Evolutionary conservation across 2,797 vertebrate genomes (phyloP).

Genomic region (Alca torda): DNA sequence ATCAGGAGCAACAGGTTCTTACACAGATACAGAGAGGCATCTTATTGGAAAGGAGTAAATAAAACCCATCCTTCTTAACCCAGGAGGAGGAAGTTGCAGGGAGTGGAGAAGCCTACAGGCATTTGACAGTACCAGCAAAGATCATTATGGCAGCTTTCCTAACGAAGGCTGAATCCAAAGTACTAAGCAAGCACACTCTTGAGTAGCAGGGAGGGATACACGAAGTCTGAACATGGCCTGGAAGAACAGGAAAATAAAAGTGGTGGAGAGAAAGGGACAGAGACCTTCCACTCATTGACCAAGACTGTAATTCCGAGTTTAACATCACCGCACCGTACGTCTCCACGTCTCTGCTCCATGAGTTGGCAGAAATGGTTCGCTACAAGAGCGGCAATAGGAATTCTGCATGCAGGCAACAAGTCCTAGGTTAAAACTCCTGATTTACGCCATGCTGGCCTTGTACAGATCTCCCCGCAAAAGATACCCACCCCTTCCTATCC

Average conservation of each 20-base stretch:
- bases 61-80: not conserved
- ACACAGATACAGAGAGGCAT: not conserved
- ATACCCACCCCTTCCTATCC: not conserved
- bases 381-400: accelerated
- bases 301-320: not conserved
- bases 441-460: not conserved
- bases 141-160: not conserved
- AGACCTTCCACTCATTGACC: not conserved
- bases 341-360: accelerated
- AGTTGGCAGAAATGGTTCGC: not conserved
- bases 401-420: not conserved
- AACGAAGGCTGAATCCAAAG: not conserved
- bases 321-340: accelerated
- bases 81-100: not conserved
- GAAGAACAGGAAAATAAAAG: not conserved
- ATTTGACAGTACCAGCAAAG: not conserved
- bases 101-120: not conserved
- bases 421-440: not conserved
- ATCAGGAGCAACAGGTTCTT: not conserved
- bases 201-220: not conserved
- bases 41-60: not conserved
- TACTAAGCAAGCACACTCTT: not conserved
- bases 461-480: not conserved
- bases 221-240: not conserved
- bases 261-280: not conserved